These are phyloP conservation scores for Ambastaia sidthimunki DNA, from an alignment of 2,797 vertebrate species.

Conservation along the genomic window DNA sequence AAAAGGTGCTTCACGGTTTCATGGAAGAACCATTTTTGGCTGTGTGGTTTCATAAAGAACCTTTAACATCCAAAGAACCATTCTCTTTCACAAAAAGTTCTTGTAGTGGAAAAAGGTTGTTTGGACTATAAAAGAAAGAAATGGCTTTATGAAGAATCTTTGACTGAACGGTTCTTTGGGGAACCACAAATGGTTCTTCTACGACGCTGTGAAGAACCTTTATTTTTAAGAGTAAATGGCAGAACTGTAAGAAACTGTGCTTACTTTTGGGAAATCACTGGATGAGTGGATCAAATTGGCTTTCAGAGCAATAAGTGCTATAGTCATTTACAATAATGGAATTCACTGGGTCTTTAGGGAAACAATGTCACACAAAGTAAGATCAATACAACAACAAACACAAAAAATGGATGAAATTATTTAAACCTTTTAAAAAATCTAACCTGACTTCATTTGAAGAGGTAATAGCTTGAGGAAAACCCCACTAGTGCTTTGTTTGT, in stretches of 20 bases:
- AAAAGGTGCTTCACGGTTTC: too few species aligned
- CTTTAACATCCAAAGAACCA: too few species aligned
- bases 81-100: too few species aligned
- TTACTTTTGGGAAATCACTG: background rate
- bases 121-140: too few species aligned
- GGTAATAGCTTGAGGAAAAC: background rate
- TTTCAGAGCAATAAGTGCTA: background rate
- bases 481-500: background rate
- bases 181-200: too few species aligned
- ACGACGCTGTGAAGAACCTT: too few species aligned
- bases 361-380: background rate
- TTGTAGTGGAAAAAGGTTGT: too few species aligned
- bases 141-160: too few species aligned
- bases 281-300: background rate
- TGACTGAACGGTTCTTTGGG: too few species aligned
- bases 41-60: too few species aligned
- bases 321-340: constrained; percentile 6
- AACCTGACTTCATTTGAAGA: background rate
- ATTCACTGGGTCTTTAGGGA: background rate
- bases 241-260: background rate
- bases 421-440: background rate
- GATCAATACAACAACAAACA: background rate
- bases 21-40: too few species aligned
- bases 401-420: background rate
- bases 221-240: too few species aligned